Evolutionary conservation across 2,797 vertebrate genomes (phyloP).

Genomic region (Nyctibius grandis): DNA sequence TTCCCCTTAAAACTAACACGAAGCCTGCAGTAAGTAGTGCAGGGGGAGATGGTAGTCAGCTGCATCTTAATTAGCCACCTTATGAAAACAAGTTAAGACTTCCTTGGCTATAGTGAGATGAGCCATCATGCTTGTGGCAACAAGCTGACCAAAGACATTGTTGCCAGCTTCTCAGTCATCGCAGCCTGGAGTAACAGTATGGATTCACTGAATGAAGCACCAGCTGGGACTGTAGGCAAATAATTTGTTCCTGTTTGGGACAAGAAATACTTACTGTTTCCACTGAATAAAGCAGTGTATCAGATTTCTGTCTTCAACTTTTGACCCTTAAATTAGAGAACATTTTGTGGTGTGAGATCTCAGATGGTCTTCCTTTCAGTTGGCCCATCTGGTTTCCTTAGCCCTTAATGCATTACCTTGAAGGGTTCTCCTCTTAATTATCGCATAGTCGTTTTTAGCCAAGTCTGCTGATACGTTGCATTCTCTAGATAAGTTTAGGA

Average conservation of each 20-base stretch:
- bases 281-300: not conserved
- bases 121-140: not conserved
- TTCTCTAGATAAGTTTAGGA: not conserved
- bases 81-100: not conserved
- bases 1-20: not conserved
- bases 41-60: not conserved
- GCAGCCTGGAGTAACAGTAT: not conserved
- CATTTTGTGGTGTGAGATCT: not conserved
- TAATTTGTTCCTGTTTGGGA: not conserved
- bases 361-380: not conserved
- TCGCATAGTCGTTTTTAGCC: not conserved
- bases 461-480: not conserved
- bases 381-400: not conserved
- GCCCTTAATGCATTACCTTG: not conserved
- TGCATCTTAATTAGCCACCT: not conserved
- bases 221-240: not conserved
- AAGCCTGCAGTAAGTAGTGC: not conserved
- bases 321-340: not conserved
- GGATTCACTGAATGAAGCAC: not conserved
- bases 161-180: not conserved
- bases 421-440: not conserved
- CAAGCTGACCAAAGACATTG: not conserved
- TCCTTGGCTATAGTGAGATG: fast-evolving
- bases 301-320: not conserved
- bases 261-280: not conserved